These are phyloP conservation scores for Merluccius polli DNA, from an alignment of 2,797 vertebrate genomes.

Conservation along the genomic window DNA sequence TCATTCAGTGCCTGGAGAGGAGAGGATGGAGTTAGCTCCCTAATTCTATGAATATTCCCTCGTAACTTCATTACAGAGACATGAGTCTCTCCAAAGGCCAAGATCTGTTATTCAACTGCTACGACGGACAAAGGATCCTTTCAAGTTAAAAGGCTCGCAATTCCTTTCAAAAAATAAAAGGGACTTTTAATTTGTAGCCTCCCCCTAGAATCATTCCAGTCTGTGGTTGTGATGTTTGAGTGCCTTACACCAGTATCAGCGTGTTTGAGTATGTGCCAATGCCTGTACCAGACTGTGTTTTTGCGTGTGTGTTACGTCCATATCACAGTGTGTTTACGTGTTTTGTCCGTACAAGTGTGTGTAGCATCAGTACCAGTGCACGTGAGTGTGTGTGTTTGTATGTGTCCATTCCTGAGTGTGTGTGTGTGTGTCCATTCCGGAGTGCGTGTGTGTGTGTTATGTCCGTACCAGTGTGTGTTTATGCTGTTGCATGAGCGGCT, in stretches of 20 bases:
- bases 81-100: not conserved
- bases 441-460: not conserved
- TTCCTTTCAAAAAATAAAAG: not conserved
- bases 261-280: not conserved
- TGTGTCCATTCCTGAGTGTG: not conserved
- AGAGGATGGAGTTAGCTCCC: not conserved
- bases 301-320: slow-evolving; percentile 3
- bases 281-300: not conserved
- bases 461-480: slow-evolving; percentile 84
- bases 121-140: not conserved
- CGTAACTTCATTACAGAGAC: not conserved
- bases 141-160: not conserved
- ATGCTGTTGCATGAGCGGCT: slow-evolving; percentile 88
- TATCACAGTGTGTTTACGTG: slow-evolving; percentile 39
- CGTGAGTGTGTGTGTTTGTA: slow-evolving; percentile 18
- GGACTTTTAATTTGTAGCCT: not conserved
- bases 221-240: not conserved
- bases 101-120: not conserved
- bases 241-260: not conserved
- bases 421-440: not conserved
- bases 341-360: slow-evolving; percentile 37
- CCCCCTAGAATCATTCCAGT: not conserved
- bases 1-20: slow-evolving; percentile 86
- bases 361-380: slow-evolving; percentile 46
- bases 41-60: not conserved